These are phyloP conservation scores for Phataginus tetradactyla DNA, from an alignment of 2,797 vertebrate genomes.

Conservation along the genomic window DNA sequence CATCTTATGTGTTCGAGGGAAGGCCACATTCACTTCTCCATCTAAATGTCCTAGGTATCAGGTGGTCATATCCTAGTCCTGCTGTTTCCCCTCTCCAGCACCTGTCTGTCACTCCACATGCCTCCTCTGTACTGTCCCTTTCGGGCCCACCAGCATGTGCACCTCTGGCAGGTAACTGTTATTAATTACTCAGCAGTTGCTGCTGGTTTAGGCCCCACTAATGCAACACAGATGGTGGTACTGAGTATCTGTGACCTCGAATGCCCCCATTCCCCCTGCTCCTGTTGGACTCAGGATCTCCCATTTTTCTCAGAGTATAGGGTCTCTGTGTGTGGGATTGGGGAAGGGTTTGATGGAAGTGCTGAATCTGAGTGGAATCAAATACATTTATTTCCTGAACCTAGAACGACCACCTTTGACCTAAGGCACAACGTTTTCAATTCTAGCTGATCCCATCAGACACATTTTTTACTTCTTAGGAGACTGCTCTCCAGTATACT, in stretches of 20 bases:
- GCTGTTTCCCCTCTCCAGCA: background rate
- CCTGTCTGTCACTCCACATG: background rate
- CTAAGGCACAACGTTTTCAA: background rate
- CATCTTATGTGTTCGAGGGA: background rate
- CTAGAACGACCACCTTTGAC: background rate
- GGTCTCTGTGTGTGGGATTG: background rate
- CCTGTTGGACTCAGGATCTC: background rate
- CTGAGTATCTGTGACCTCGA: background rate
- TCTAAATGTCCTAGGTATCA: background rate
- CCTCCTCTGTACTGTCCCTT: background rate
- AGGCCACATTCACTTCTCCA: background rate
- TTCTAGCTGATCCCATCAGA: background rate
- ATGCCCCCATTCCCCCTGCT: background rate
- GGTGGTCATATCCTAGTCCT: background rate
- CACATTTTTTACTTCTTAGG: background rate
- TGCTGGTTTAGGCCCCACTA: background rate
- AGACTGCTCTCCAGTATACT: background rate
- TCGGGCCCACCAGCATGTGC: background rate
- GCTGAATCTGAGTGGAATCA: background rate
- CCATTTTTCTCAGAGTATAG: background rate
- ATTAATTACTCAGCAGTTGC: conserved; percentile 34
- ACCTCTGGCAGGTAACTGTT: background rate
- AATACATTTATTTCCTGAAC: background rate
- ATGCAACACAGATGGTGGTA: conserved; percentile 8
- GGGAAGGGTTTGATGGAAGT: background rate